phyloP scores from a whole-genome alignment of 2,797 vertebrate genomes.

The Xerus rutilus region DNA sequence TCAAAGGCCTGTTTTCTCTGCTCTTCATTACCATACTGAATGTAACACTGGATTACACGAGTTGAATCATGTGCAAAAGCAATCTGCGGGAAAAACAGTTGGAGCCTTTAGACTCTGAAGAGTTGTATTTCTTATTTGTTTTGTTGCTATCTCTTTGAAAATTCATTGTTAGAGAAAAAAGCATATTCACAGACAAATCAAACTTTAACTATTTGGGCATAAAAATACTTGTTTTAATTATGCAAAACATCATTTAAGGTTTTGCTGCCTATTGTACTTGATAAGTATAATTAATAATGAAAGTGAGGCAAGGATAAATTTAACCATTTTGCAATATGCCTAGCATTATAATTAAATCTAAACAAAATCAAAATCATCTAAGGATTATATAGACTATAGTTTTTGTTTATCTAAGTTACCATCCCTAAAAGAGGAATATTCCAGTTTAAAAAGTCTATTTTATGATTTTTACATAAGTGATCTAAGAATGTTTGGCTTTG shows the following conservation, averaged over 20 bases:
- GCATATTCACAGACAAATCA: background rate
- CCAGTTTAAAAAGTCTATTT: background rate
- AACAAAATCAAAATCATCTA: background rate
- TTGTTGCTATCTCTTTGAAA: background rate
- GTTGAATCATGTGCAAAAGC: constrained; percentile 97
- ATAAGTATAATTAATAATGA: background rate
- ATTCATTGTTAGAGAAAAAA: background rate
- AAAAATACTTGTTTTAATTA: background rate
- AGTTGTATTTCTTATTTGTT: background rate
- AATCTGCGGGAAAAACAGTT: constrained; percentile 88
- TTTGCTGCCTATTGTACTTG: background rate
- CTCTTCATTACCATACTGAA: constrained; percentile 93
- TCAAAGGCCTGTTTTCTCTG: constrained; percentile 93
- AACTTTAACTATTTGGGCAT: background rate
- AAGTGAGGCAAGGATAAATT: background rate
- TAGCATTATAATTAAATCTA: constrained; percentile 3
- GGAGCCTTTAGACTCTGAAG: background rate
- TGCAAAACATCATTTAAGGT: background rate
- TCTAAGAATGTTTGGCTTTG: background rate
- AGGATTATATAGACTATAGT: background rate
- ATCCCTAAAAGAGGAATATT: background rate
- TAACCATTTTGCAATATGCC: constrained; percentile 5
- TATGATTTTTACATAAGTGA: background rate
- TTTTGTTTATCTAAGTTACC: background rate
- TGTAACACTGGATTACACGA: constrained; percentile 96